phyloP scores from a whole-genome alignment of 2,888 invertebrate genomes.

The Rhagonycha lutea region DNA sequence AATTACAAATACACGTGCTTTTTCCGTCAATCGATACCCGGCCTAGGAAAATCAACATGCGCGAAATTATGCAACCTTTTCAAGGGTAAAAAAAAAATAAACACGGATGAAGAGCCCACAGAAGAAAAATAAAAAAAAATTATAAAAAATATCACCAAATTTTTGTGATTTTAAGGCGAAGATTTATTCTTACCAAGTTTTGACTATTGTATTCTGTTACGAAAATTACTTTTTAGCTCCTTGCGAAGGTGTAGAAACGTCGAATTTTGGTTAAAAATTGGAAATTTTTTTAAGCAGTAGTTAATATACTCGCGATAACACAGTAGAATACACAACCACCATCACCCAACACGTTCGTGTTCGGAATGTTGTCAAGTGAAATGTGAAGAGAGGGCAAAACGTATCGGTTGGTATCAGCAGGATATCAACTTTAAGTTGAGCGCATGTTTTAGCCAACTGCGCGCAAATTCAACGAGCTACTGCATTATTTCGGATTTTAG shows the following conservation, averaged over 20 bases:
- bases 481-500: not conserved
- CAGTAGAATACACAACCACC: not conserved
- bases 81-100: not conserved
- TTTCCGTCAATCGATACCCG: constrained; percentile 6
- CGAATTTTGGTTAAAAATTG: not conserved
- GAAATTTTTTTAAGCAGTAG: not conserved
- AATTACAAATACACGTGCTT: constrained; percentile 7
- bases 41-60: not conserved
- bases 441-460: not conserved
- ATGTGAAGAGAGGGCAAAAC: not conserved
- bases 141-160: not conserved
- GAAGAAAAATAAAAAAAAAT: not conserved
- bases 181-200: not conserved
- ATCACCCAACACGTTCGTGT: not conserved
- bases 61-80: not conserved
- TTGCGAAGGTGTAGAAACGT: not conserved
- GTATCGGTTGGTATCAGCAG: not conserved
- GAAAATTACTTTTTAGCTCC: not conserved
- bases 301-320: not conserved
- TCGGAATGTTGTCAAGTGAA: not conserved
- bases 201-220: not conserved
- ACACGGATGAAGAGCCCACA: not conserved
- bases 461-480: not conserved
- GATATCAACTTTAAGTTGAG: not conserved
- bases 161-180: not conserved